Evolutionary conservation across 2,797 vertebrate species (phyloP), one percentile per base, ranked within the genome.

Genomic region (Fringilla coelebs): DNA sequence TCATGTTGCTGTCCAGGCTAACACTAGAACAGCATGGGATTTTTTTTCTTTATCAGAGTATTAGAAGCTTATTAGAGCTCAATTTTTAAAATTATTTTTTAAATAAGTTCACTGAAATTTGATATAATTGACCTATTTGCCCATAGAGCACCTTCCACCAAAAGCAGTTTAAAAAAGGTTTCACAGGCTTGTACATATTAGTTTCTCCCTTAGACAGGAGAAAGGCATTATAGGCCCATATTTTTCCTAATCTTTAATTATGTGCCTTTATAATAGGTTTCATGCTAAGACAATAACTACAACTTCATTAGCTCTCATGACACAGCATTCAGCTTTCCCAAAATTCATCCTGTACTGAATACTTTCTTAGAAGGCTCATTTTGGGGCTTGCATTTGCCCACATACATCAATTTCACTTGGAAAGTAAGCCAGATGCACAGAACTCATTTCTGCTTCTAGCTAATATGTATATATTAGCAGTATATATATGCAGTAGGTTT

Each of bases 401-500:
- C 1, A 13, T 19, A 43, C 7, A 4, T 32, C 21, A 29, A n/a
- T 71, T 45, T 54, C 46, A 38, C 40, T 31, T 40, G 34, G n/a
- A 54, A 77, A 77, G 36, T 10, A 61, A 93, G 72, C 15, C 48
- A 66, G 48, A 62, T 7, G 49, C 13, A 7, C 70, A 85, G 54
- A 54, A 36, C 11, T 28, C 17, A 32, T 40, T 71, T 73, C 71
- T 66, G 29, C 43, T 82, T 52, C 60, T 46, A 70, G 26, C 28
- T 41, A 46, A 65, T n/a, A n/a, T n/a, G n/a, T n/a, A n/a, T n/a
- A n/a, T n/a, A n/a, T n/a, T n/a, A n/a, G n/a, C n/a, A n/a, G n/a
- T n/a, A n/a, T n/a, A n/a, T n/a, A n/a, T n/a, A n/a, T 1, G 12
- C 7, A 13, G n/a, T 2, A 5, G 52, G 15, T 52, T 61, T 57